phyloP scores from a whole-genome alignment of 2,797 vertebrate genomes.

The Sphenodon punctatus region DNA sequence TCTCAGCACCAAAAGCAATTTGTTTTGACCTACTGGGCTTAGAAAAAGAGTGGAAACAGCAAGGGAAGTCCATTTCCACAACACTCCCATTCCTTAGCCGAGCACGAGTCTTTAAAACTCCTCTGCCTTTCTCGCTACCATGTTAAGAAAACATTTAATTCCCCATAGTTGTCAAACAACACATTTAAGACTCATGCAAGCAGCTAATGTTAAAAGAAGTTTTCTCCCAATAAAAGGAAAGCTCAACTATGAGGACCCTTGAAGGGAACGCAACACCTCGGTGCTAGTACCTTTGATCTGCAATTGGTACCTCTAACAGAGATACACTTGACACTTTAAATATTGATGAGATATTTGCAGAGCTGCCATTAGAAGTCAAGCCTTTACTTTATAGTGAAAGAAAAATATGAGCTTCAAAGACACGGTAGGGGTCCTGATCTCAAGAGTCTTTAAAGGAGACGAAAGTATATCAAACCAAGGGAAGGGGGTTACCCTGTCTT shows the following conservation, averaged over 20 bases:
- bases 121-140: not conserved
- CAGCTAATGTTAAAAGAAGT: slow-evolving; percentile 23
- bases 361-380: slow-evolving; percentile 66
- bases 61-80: slow-evolving; percentile 1
- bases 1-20: not conserved
- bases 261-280: slow-evolving; percentile 58
- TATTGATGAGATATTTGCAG: slow-evolving; percentile 74
- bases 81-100: not conserved
- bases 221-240: slow-evolving; percentile 50
- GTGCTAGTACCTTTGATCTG: slow-evolving; percentile 63
- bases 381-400: slow-evolving; percentile 62
- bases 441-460: slow-evolving; percentile 65
- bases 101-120: not conserved
- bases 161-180: slow-evolving; percentile 40
- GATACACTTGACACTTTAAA: slow-evolving; percentile 72
- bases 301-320: slow-evolving; percentile 67
- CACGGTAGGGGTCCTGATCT: slow-evolving; percentile 65
- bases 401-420: slow-evolving; percentile 65
- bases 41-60: not conserved
- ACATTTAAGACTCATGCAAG: slow-evolving; percentile 33
- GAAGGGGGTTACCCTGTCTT: slow-evolving; percentile 25
- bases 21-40: not conserved
- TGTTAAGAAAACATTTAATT: slow-evolving; percentile 44
- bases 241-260: slow-evolving; percentile 56
- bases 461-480: slow-evolving; percentile 58